These are phyloP conservation scores for Tetragonula clypearis DNA, from an alignment of 1,140 invertebrate genomes.

Conservation along the genomic window DNA sequence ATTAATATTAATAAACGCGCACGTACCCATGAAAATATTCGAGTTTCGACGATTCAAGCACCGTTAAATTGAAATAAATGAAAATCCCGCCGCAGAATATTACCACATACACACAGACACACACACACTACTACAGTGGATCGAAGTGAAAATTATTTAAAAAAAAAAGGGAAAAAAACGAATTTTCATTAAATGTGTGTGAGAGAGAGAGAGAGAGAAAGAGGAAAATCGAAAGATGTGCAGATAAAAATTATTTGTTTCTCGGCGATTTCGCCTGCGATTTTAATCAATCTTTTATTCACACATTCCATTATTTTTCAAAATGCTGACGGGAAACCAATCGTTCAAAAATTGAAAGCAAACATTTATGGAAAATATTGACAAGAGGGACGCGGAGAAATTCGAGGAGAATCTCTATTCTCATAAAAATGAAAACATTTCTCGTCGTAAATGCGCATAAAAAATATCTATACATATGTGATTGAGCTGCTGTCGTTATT, in stretches of 20 bases:
- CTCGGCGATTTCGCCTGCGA: neutral
- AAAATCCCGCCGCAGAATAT: neutral
- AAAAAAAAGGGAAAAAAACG: neutral
- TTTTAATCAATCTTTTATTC: neutral
- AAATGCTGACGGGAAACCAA: neutral
- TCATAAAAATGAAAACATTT: neutral
- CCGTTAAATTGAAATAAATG: neutral
- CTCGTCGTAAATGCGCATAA: neutral
- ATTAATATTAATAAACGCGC: neutral
- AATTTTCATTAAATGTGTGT: neutral
- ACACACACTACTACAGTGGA: no score
- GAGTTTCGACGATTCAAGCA: neutral
- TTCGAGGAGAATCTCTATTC: neutral
- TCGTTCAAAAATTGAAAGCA: neutral
- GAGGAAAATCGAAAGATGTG: neutral
- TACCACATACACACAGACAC: no score
- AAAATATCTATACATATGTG: neutral
- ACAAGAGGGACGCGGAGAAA: neutral
- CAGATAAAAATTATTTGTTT: neutral
- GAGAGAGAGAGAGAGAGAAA: rapidly evolving
- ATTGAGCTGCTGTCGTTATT: no score
- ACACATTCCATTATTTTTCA: neutral
- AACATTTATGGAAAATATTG: neutral
- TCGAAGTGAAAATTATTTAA: neutral
- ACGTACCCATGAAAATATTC: neutral